Conservation (phyloP, 1,140 invertebrate species). For the Asobara japonica region DNA sequence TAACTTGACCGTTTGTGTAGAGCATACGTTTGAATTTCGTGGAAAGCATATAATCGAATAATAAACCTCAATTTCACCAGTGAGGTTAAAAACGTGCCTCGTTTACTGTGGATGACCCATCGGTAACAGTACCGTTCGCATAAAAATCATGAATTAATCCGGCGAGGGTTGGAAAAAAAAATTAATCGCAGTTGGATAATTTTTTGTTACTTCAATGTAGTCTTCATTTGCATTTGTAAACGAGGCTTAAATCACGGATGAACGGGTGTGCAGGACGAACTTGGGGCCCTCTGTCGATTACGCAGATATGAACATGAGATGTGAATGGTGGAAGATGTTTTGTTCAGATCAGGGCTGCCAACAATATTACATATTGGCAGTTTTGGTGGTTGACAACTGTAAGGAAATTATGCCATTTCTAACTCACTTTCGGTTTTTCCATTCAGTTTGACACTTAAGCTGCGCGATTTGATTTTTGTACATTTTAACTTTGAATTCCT, state of each 20-base stretch:
- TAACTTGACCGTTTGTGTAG: constrained; percentile 11
- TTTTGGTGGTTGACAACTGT: no score
- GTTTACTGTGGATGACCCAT: not conserved
- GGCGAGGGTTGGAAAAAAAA: constrained; percentile 42
- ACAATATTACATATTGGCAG: no score
- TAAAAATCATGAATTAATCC: constrained; percentile 42
- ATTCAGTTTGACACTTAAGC: no score
- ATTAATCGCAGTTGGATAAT: constrained; percentile 20
- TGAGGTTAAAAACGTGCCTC: constrained; percentile 14
- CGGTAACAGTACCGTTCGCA: constrained; percentile 2
- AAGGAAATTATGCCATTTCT: no score
- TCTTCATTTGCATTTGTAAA: constrained; percentile 53
- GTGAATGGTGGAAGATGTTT: no score
- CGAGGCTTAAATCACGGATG: constrained; percentile 42
- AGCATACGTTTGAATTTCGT: constrained; percentile 9
- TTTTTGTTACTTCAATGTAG: constrained; percentile 26
- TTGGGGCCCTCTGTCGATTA: not conserved
- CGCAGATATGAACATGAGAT: no score
- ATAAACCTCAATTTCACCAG: constrained; percentile 11
- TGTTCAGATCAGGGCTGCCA: no score
- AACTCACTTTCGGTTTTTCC: no score
- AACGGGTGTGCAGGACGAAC: constrained; percentile 24
- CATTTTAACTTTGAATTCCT: no score
- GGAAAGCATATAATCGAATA: constrained; percentile 15
- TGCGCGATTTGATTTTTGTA: no score